A percentile compares a stretch with the other conserved stretches of the same genome.
phyloP scores from a whole-genome alignment of 2,888 invertebrate species.

The Acleris literana region DNA sequence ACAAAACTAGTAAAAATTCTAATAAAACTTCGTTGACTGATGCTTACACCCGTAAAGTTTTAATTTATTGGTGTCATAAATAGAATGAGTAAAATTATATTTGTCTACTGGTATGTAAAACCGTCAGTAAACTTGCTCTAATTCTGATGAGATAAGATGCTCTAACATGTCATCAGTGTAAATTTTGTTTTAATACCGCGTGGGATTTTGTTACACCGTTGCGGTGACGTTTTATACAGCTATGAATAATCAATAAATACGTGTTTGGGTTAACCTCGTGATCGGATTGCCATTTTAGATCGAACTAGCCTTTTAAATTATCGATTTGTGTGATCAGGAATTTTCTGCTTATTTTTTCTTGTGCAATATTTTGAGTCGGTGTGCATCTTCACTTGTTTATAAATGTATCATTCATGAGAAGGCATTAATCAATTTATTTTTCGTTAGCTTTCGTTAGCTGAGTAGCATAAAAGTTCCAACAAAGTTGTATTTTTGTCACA shows the following conservation, averaged over 20 bases:
- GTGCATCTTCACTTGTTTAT: too few species aligned
- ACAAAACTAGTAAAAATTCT: constrained; percentile 21
- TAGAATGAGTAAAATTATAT: constrained; percentile 41
- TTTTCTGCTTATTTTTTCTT: constrained; percentile 1
- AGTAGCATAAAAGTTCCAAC: too few species aligned
- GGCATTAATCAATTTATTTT: too few species aligned
- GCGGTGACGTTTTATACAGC: constrained; percentile 34
- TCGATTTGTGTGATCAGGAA: background rate
- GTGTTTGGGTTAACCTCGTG: constrained; percentile 13
- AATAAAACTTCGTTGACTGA: constrained; percentile 37
- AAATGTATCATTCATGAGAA: too few species aligned
- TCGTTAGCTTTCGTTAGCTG: too few species aligned
- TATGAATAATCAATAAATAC: constrained; percentile 36
- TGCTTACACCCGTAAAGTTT: constrained; percentile 45
- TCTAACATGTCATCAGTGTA: constrained; percentile 45
- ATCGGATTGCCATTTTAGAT: constrained; percentile 22
- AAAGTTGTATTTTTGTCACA: too few species aligned
- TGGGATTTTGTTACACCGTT: constrained; percentile 41
- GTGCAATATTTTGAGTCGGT: background rate
- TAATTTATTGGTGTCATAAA: constrained; percentile 43
- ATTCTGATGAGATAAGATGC: constrained; percentile 47
- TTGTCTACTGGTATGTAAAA: constrained; percentile 39
- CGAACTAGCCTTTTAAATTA: constrained; percentile 18
- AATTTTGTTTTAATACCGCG: constrained; percentile 46
- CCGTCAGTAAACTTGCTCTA: constrained; percentile 44